Evolutionary conservation across 2,797 vertebrate species (phyloP).

Genomic region (Mycteria americana): DNA sequence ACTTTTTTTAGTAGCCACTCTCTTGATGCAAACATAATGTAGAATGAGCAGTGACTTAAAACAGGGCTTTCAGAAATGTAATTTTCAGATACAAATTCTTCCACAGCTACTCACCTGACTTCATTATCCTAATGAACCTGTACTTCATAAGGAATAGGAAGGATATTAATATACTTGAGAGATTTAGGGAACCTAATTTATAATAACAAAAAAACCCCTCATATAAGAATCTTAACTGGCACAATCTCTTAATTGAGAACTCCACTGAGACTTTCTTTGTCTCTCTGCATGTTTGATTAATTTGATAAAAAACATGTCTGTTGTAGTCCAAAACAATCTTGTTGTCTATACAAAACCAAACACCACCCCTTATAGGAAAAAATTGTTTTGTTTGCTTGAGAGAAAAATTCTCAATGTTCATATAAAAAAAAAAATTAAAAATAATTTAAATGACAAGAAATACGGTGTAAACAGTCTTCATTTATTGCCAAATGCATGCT

Average conservation of each 20-base stretch:
- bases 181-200: neutral
- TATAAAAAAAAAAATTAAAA: slow-evolving; percentile 10
- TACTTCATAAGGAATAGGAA: neutral
- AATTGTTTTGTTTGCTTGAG: neutral
- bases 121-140: neutral
- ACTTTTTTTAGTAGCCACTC: neutral
- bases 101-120: neutral
- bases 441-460: neutral
- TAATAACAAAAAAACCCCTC: neutral
- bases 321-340: neutral
- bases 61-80: neutral
- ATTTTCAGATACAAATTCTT: neutral
- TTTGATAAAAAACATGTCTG: neutral
- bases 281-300: neutral
- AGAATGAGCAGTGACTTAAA: neutral
- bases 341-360: neutral
- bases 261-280: neutral
- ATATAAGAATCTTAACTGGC: neutral
- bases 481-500: slow-evolving; percentile 7
- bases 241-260: neutral
- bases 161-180: neutral
- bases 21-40: accelerated
- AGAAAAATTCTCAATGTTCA: neutral
- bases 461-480: neutral
- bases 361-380: neutral